phyloP scores from a whole-genome alignment of 2,113 vertebrate genomes.

The Sakesphorus luctuosus region DNA sequence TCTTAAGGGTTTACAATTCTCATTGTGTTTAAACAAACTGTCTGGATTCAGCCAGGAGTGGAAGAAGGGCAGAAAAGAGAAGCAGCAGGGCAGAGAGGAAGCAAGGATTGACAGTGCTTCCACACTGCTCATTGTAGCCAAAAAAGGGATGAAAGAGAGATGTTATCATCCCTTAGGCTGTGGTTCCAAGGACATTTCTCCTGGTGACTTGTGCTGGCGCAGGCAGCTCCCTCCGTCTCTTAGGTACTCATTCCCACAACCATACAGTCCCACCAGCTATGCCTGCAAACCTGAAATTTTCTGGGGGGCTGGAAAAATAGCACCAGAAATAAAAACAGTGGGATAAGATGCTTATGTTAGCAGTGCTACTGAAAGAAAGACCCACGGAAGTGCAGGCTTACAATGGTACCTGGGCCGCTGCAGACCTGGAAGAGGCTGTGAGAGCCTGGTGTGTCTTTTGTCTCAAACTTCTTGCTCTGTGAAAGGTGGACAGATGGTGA shows the following conservation, averaged over 20 bases:
- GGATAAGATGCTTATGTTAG: not conserved
- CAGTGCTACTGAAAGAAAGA: not conserved
- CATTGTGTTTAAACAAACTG: not conserved
- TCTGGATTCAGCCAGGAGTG: not conserved
- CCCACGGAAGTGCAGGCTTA: rapidly evolving
- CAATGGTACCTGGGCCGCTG: not conserved
- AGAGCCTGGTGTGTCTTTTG: not conserved
- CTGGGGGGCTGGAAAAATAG: not conserved
- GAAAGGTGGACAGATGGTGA: not conserved
- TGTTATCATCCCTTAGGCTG: not conserved
- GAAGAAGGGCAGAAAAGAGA: not conserved
- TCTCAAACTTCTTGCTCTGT: not conserved
- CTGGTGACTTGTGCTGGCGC: not conserved
- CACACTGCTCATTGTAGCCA: not conserved
- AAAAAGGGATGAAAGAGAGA: not conserved
- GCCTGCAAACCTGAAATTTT: not conserved
- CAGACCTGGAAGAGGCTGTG: not conserved
- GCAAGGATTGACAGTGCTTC: not conserved
- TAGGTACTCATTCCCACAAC: not conserved
- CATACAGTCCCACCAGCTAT: not conserved
- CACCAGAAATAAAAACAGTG: not conserved
- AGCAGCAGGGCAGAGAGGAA: not conserved
- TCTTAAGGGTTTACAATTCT: not conserved
- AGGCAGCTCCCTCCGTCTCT: not conserved
- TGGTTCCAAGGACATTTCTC: not conserved